Evolutionary conservation across 1,140 invertebrate genomes (phyloP), one percentile per base, ranked within the genome.

Genomic region (Penaeus japonicus): DNA sequence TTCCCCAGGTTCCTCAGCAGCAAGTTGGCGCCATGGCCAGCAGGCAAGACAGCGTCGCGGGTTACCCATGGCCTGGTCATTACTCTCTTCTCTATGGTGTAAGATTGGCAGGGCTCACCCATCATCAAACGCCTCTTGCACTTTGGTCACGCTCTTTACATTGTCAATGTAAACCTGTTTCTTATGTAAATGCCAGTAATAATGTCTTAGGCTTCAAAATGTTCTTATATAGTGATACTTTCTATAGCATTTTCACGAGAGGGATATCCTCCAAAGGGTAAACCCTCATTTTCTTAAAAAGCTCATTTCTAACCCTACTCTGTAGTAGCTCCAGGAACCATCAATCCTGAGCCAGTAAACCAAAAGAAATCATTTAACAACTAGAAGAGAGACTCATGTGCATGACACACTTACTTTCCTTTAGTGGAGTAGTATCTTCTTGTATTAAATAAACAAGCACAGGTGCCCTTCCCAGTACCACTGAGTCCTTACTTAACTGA

Each of bases 1-100:
- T 88, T 88, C 86, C 86, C 86, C 86, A 88, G 86, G 86, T 88
- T 88, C 86, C 86, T 77, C 86, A 88, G 86, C 86, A 88, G 86
- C 70, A 88, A 77, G 85, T 73, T 87, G 54, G 79, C 79, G 85
- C 85, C 27, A 62, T 87, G 85, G 47, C 78, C 85, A 82, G 85
- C 70, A 78, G 55, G 70, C 81, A 78, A 84, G 39, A 81, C 85
- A 86, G 39, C 85, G 57, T 55, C 84, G n/a, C 47, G n/a, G 57
- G 55, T 78, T 77, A 83, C 57, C 80, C 79, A 53, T 84, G 24
- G 39, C n/a, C 62, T 84, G 35, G 62, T 84, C 65, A 55, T 73
- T 75, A 84, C 54, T 65, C 47, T 84, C 65, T 35, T 62, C 27
- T 53, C 55, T 73, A 27, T 24, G 32, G 80, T 82, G 55, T 35